These are phyloP conservation scores for Unio pictorum DNA, from an alignment of 2,888 invertebrate species.

Conservation along the genomic window DNA sequence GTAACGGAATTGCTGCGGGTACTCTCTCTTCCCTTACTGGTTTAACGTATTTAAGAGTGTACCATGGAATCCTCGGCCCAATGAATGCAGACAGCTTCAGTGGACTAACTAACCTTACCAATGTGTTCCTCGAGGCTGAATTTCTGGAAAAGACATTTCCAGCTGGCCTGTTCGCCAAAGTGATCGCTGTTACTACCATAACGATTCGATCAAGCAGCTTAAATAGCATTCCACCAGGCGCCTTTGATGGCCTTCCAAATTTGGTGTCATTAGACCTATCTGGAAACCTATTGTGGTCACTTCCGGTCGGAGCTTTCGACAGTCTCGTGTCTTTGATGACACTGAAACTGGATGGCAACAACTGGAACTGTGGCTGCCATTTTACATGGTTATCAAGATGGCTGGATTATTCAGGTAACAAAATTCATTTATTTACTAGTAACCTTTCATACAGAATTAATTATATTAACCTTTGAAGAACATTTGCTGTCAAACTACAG, in stretches of 20 bases:
- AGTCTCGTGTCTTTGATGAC: constrained; percentile 13
- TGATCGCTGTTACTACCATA: constrained; percentile 8
- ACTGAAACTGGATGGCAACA: constrained; percentile 8
- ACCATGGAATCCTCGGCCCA: constrained; percentile 16
- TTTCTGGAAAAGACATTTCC: constrained; percentile 11
- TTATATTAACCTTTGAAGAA: no score
- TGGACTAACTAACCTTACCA: constrained; percentile 11
- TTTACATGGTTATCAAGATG: constrained; percentile 15
- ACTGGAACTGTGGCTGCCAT: constrained; percentile 22
- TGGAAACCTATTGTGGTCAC: constrained; percentile 13
- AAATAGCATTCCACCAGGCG: constrained; percentile 7
- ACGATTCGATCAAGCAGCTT: constrained; percentile 15
- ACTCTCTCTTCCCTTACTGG: constrained; percentile 12
- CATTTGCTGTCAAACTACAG: no score
- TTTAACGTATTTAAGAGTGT: constrained; percentile 10
- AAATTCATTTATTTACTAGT: background rate
- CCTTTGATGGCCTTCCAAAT: constrained; percentile 6
- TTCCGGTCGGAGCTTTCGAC: constrained; percentile 17
- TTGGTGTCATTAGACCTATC: constrained; percentile 19
- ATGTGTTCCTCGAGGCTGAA: constrained; percentile 12
- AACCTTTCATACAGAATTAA: no score
- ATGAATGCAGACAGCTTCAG: constrained; percentile 11
- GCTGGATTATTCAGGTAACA: constrained; percentile 18
- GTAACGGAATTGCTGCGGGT: constrained; percentile 15
- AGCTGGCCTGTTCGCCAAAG: constrained; percentile 10